These are phyloP conservation scores for Chiridota heheva DNA, from an alignment of 35 echinoderm and acorn worm genomes.

Conservation along the genomic window DNA sequence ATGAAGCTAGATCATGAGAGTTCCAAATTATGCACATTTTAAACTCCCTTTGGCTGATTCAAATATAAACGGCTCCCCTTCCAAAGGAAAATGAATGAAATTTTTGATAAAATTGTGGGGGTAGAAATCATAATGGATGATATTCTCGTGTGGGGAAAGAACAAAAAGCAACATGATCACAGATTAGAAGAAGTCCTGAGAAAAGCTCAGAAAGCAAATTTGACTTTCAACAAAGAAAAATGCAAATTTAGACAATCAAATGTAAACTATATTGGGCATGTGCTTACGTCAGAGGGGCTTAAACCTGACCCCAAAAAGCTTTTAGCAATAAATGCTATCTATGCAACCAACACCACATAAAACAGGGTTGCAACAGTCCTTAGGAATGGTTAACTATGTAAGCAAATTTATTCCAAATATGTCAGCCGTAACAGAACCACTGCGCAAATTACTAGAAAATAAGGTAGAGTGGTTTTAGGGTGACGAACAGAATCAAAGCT, in stretches of 20 bases:
- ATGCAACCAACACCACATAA: too few species aligned
- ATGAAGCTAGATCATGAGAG: neutral
- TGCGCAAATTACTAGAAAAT: constrained; percentile 30
- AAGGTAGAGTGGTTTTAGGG: constrained; percentile 23
- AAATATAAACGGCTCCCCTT: too few species aligned
- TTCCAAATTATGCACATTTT: constrained; percentile 4
- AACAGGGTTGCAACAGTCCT: too few species aligned
- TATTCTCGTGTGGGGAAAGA: too few species aligned
- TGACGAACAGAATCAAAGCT: neutral
- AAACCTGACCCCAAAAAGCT: neutral
- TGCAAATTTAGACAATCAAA: constrained; percentile 11
- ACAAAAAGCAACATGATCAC: too few species aligned
- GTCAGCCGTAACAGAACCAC: constrained; percentile 12
- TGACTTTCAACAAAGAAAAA: constrained; percentile 31
- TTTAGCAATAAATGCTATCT: neutral
- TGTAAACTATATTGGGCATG: constrained; percentile 40
- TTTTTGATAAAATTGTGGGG: too few species aligned
- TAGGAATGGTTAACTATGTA: too few species aligned
- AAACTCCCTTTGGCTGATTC: too few species aligned
- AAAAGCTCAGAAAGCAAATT: neutral
- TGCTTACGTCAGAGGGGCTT: constrained; percentile 21
- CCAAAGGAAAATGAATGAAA: too few species aligned
- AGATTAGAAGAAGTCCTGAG: neutral
- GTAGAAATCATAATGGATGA: too few species aligned
- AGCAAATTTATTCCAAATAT: constrained; percentile 41